Evolutionary conservation across 1,140 invertebrate species (phyloP).

Genomic region (Parapsyche elsis): DNA sequence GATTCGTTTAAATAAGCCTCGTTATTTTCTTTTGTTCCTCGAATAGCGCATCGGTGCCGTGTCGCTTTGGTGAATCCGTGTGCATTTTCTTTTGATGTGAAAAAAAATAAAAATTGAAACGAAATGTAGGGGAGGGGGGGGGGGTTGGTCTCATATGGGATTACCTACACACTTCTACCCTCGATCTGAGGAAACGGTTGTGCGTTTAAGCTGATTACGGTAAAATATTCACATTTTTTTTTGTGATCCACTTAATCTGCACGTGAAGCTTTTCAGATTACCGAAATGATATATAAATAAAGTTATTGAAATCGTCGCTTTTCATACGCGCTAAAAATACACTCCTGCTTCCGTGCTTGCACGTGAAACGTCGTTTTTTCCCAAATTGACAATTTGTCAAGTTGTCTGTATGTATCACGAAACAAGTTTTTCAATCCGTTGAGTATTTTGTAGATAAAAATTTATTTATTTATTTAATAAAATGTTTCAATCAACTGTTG

Average conservation of each 20-base stretch:
- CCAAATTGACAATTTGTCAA: too few relatives aligned
- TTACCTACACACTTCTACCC: not conserved
- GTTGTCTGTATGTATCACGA: too few relatives aligned
- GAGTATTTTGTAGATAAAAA: too few relatives aligned
- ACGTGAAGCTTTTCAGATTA: conserved; percentile 13
- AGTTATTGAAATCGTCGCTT: not conserved
- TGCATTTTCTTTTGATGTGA: conserved; percentile 22
- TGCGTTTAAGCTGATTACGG: conserved; percentile 5
- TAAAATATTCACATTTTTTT: conserved; percentile 13
- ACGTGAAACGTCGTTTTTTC: too few relatives aligned
- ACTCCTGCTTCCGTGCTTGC: too few relatives aligned
- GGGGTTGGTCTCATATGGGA: not conserved
- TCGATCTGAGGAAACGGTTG: not conserved
- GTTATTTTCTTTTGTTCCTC: conserved; percentile 9
- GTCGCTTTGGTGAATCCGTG: not conserved
- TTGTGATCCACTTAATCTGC: not conserved
- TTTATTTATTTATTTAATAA: too few relatives aligned
- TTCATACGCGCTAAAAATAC: too few relatives aligned
- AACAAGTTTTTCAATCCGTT: not conserved
- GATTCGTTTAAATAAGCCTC: not conserved
- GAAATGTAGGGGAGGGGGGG: not conserved
- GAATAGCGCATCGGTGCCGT: not conserved
- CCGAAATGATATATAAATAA: conserved; percentile 12
- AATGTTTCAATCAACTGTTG: too few relatives aligned
- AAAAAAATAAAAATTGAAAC: not conserved